Evolutionary conservation across 2,888 invertebrate genomes (phyloP), one percentile per base, ranked within the genome.

Genomic region (Ischnus inquisitorius): DNA sequence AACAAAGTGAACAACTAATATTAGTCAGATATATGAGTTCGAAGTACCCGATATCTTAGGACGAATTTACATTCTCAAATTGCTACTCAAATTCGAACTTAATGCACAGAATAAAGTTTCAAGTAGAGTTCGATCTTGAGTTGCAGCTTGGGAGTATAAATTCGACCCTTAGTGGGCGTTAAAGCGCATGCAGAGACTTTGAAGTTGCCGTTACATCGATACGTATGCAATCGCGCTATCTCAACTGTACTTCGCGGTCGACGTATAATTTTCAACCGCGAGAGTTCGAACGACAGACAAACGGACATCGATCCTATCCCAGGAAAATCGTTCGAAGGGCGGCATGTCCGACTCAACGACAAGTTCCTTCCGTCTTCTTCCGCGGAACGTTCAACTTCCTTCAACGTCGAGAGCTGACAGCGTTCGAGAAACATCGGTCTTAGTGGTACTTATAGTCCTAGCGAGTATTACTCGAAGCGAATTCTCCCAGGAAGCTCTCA

Each of bases 261-360:
- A 39, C 34, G 54, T 46, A 62, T 74, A 46, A 74, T 74, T 60
- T 74, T 62, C 46, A 28, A 46, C 28, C 41, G 8, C 22, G 57
- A 57, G 60, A 57, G 60, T 60, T 74, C 62, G 34, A 62, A 74
- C 72, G 60, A 25, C 25, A 41, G 8, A 46, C 28, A 60, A 25
- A 43, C 25, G 16, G 60, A 51, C 41, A 48, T 79, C 64, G 62
- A 64, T 71, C 41, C 69, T 64, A 72, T 62, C 69, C 34, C 34
- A 3, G 39, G 65, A 71, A 77, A 60, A 65, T 71, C 46, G 34
- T 25, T 46, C 22, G 14, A 39, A 57, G 71, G 16, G 2, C 34
- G 43, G 28, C n/a, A 77, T 16, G 60, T 43, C 28, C n/a, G 48
- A 41, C 25, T 43, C 54, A 54, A 34, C 54, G n/a, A 48, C 65